Evolutionary conservation across 1,140 invertebrate genomes (phyloP).

Genomic region (Drosophila nannoptera): DNA sequence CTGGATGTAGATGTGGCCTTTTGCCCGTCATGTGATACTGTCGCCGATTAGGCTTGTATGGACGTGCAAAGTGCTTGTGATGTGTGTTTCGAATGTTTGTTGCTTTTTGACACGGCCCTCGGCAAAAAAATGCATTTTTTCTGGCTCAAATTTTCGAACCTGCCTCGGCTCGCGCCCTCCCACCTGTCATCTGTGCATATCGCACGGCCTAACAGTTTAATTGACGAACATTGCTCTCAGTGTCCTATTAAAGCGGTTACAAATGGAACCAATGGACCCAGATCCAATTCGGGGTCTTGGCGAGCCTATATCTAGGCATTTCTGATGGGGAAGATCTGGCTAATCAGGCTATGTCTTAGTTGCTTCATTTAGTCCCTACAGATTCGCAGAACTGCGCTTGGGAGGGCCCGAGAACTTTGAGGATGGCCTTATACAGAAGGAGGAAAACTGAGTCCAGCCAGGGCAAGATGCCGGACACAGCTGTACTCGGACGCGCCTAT

Average conservation of each 20-base stretch:
- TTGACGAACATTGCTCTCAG: constrained; percentile 52
- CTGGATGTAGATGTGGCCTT: constrained; percentile 44
- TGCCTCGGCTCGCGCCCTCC: constrained; percentile 8
- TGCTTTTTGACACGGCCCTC: constrained; percentile 62
- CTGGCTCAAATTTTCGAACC: constrained; percentile 26
- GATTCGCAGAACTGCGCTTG: constrained; percentile 52
- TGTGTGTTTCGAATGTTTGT: constrained; percentile 68
- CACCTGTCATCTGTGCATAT: constrained; percentile 52
- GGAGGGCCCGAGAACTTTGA: constrained; percentile 13
- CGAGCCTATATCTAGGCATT: not conserved
- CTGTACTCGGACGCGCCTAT: constrained; percentile 41
- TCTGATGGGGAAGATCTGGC: not conserved
- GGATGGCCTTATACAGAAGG: constrained; percentile 29
- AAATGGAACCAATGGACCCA: too few relatives aligned
- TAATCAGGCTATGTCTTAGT: too few relatives aligned
- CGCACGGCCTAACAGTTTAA: constrained; percentile 64
- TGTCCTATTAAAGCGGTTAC: not conserved
- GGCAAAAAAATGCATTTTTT: constrained; percentile 56
- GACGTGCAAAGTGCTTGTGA: constrained; percentile 73
- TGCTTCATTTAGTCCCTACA: constrained; percentile 17
- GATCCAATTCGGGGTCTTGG: too few relatives aligned
- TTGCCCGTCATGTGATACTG: constrained; percentile 63
- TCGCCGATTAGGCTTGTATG: constrained; percentile 73
- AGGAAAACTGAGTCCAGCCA: constrained; percentile 43
- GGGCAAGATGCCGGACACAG: constrained; percentile 64